A percentile compares a stretch with the other conserved stretches of the same genome.
Evolutionary conservation across 2,888 invertebrate genomes (phyloP).

Genomic region (Isoperla grammatica): DNA sequence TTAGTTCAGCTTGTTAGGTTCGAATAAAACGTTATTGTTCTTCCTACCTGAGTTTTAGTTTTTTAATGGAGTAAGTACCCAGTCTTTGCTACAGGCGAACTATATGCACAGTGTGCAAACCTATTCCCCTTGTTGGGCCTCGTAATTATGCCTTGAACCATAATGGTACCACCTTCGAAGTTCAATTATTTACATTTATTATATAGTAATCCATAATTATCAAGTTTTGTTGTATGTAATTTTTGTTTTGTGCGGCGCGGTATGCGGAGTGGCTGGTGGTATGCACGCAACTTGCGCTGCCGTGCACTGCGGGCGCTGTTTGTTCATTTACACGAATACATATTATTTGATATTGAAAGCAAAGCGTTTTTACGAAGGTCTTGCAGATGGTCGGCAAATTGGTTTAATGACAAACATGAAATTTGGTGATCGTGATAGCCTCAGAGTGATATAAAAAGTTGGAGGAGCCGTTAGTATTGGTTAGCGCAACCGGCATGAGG

Average conservation of each 20-base stretch:
- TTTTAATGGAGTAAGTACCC: too few relatives aligned
- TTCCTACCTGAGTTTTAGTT: too few relatives aligned
- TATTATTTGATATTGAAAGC: constrained; percentile 23
- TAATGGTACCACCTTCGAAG: constrained; percentile 10
- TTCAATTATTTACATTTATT: constrained; percentile 11
- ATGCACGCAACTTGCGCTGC: not conserved
- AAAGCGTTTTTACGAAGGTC: not conserved
- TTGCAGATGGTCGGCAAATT: constrained; percentile 21
- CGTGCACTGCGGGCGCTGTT: too few relatives aligned
- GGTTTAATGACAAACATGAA: constrained; percentile 23
- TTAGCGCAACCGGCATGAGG: too few relatives aligned
- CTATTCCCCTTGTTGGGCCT: not conserved
- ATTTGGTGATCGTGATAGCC: constrained; percentile 20
- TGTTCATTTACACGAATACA: not conserved
- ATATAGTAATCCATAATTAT: constrained; percentile 13
- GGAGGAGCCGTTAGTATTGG: too few relatives aligned
- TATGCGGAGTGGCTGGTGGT: too few relatives aligned
- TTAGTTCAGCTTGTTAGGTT: too few relatives aligned
- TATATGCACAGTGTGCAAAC: too few relatives aligned
- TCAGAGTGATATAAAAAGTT: not conserved
- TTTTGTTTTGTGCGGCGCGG: not conserved
- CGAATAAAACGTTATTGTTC: too few relatives aligned
- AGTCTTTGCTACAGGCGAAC: too few relatives aligned
- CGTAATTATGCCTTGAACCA: not conserved
- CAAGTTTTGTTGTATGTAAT: constrained; percentile 5